Percentiles rank a stretch among this genome's conserved stretches.
Evolutionary conservation across 2,113 vertebrate species (phyloP).

Genomic region (Rafetus swinhoei): DNA sequence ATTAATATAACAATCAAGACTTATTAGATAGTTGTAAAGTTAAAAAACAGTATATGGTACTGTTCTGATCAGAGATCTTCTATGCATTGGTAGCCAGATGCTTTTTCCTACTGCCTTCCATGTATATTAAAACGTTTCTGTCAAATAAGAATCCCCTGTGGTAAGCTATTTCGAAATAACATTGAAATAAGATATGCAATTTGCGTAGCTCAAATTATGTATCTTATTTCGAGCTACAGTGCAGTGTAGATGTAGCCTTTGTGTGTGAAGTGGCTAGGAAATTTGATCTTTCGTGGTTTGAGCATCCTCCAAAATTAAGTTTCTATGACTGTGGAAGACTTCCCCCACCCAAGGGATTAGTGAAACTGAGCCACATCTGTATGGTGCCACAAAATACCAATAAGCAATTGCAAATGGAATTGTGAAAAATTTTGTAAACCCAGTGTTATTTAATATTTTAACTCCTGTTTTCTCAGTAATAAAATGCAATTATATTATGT

Average conservation of each 20-base stretch:
- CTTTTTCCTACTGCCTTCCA: not conserved
- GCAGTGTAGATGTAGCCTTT: not conserved
- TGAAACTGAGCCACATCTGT: not conserved
- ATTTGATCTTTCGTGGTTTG: not conserved
- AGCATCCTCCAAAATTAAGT: not conserved
- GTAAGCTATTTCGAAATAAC: not conserved
- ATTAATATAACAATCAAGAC: constrained; percentile 23
- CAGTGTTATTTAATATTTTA: not conserved
- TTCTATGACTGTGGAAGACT: not conserved
- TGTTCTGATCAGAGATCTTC: not conserved
- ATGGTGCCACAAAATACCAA: not conserved
- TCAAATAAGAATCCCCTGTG: not conserved
- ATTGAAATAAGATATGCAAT: no score
- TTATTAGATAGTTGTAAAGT: not conserved
- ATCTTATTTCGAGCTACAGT: not conserved
- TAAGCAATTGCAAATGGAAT: not conserved
- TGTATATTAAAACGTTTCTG: not conserved
- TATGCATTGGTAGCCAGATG: not conserved
- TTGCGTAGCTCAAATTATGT: no score
- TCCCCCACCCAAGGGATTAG: not conserved
- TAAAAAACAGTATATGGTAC: not conserved
- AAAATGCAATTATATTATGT: not conserved
- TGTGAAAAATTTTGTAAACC: not conserved
- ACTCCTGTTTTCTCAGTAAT: not conserved
- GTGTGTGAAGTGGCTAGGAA: not conserved